phyloP scores from a whole-genome alignment of 64 coral and sea anemone species.

The Hydrozoanthus tunicans region DNA sequence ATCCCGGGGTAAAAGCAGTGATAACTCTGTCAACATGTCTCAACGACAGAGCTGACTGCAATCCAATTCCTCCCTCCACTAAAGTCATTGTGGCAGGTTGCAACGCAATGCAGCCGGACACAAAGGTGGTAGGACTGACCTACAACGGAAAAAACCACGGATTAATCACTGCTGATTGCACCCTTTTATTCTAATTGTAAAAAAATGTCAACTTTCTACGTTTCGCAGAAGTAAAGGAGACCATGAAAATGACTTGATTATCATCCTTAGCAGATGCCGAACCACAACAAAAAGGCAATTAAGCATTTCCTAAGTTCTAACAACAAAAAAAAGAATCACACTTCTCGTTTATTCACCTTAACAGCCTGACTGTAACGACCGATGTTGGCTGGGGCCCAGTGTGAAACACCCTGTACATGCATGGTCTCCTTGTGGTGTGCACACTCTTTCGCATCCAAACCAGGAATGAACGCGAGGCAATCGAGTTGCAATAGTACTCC shows the following conservation, averaged over 20 bases:
- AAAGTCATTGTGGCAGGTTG: slow-evolving; percentile 75
- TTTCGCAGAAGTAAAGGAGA: too few relatives aligned
- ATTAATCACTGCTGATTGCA: neutral
- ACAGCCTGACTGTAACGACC: slow-evolving; percentile 91
- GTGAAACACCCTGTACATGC: slow-evolving; percentile 93
- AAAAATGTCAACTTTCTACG: too few relatives aligned
- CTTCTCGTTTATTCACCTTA: slow-evolving; percentile 53
- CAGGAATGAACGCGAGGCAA: slow-evolving; percentile 63
- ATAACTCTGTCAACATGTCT: slow-evolving; percentile 81
- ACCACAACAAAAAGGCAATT: too few relatives aligned
- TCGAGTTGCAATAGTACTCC: slow-evolving; percentile 63
- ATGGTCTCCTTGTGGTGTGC: slow-evolving; percentile 65
- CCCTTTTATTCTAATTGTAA: too few relatives aligned
- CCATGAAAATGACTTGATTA: too few relatives aligned
- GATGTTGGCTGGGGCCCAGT: slow-evolving; percentile 94
- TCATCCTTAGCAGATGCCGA: too few relatives aligned
- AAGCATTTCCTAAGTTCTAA: neutral
- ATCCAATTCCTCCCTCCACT: slow-evolving; percentile 61
- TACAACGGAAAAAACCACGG: neutral
- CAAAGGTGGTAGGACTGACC: slow-evolving; percentile 42
- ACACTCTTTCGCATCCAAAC: neutral
- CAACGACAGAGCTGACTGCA: slow-evolving; percentile 70
- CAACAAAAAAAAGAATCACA: neutral
- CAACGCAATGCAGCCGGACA: slow-evolving; percentile 88
- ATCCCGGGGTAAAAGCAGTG: slow-evolving; percentile 44